phyloP scores from a whole-genome alignment of 1,140 invertebrate species.

The Conopomorpha cramerella region DNA sequence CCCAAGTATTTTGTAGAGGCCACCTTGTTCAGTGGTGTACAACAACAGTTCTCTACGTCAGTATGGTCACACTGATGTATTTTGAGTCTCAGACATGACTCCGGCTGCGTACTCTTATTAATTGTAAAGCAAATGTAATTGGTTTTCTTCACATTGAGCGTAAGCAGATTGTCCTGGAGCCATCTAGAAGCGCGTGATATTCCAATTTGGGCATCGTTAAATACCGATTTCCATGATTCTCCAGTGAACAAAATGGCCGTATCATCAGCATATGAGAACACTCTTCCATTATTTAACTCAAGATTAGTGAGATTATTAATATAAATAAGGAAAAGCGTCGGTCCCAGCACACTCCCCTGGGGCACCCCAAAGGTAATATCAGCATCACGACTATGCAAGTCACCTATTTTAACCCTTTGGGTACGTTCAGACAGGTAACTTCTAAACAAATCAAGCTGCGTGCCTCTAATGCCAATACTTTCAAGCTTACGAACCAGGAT shows the following conservation, averaged over 20 bases:
- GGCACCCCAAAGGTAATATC: not conserved
- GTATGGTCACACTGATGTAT: not conserved
- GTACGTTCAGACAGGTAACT: constrained; percentile 2
- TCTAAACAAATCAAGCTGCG: constrained; percentile 1
- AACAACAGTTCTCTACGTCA: not conserved
- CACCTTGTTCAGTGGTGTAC: not conserved
- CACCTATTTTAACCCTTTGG: constrained; percentile 2
- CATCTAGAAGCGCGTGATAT: not conserved
- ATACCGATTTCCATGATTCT: not conserved
- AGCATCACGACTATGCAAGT: not conserved
- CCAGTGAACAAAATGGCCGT: not conserved
- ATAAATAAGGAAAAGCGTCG: not conserved
- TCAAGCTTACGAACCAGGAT: constrained; percentile 10
- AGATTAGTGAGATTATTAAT: not conserved
- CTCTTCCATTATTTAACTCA: not conserved
- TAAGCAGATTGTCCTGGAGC: not conserved
- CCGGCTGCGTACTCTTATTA: not conserved
- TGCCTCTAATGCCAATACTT: constrained; percentile 8
- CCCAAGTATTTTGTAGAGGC: not conserved
- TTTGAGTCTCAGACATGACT: not conserved
- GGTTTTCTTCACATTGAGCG: not conserved
- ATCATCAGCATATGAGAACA: not conserved
- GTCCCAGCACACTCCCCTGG: not conserved
- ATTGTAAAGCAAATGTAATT: not conserved
- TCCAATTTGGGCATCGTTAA: not conserved